Base-by-base conservation (phyloP, 2,113 vertebrate species). In the Ondatra zibethicus region DNA sequence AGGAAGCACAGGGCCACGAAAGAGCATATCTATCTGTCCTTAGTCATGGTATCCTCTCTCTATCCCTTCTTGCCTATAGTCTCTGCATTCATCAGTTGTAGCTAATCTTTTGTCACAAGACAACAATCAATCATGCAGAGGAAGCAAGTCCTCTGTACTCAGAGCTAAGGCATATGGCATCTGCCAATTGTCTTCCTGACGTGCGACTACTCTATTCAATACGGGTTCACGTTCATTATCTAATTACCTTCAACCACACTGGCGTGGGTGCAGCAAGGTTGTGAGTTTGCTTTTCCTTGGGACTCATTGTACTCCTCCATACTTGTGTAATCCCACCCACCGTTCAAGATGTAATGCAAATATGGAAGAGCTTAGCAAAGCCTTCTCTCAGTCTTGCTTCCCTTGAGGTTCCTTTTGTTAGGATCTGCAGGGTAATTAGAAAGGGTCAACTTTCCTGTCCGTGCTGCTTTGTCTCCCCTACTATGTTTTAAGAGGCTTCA, bases 401-500 rank as follows among this genome's bases (percentile, higher is more conserved):
- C 42, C 27, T 89, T 66, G n/a, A 42, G 66, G 16, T 58, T 75
- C 86, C 21, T 68, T 78, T 92, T 72, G 33, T 66, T n/a, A 92
- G 5, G 23, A 61, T 36, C 27, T 31, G 9, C 36, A 12, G 10
- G 88, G 70, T 7, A 88, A 47, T 78, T 81, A 70, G 36, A 47
- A 96, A 94, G 80, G 23, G 29, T 19, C 23, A 45, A 17, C 31
- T 21, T 2, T 78, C 31, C 70, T 11, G 39, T 31, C 81, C 27
- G 65, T 7, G 7, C 16, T 36, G 33, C 52, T 93, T 92, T 72
- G 29, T 77, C 23, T 85, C 31, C 52, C 25, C 27, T 2, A 14
- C 21, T 61, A 39, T 61, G 31, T 45, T 80, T 95, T 68, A 81
- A 61, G 78, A 93, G 52, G 1, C 61, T 80, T 68, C 42, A 0